Evolutionary conservation across 2,113 vertebrate species (phyloP).

Genomic region (Silurus asotus): DNA sequence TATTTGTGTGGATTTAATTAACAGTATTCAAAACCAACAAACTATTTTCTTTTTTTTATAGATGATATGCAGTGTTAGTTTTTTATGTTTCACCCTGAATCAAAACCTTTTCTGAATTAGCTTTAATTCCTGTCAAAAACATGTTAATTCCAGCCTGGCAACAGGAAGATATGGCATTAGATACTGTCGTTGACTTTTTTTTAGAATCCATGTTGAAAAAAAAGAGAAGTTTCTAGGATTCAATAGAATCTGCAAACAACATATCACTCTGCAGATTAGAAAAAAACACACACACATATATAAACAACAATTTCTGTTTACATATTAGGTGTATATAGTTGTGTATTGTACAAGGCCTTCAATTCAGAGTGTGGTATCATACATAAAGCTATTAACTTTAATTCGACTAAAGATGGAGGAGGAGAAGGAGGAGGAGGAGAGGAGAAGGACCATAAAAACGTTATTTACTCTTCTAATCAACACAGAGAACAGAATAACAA

Average conservation of each 20-base stretch:
- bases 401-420: too few species aligned
- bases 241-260: too few species aligned
- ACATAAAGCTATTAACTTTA: too few species aligned
- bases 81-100: not conserved
- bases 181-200: not conserved
- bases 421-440: too few species aligned
- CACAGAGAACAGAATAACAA: too few species aligned
- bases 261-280: not conserved
- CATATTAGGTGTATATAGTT: too few species aligned
- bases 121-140: not conserved
- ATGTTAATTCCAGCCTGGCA: not conserved
- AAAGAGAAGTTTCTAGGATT: too few species aligned
- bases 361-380: not conserved
- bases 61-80: not conserved
- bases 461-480: not conserved
- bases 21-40: not conserved
- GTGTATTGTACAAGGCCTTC: too few species aligned
- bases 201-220: too few species aligned
- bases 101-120: not conserved
- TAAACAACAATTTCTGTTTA: not conserved
- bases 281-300: not conserved
- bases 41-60: too few species aligned
- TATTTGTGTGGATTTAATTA: too few species aligned
- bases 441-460: not conserved
- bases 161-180: not conserved